Percentiles rank a stretch among this genome's conserved stretches.
phyloP scores from a whole-genome alignment of 2,888 invertebrate species.

The Ectropis crepuscularia region DNA sequence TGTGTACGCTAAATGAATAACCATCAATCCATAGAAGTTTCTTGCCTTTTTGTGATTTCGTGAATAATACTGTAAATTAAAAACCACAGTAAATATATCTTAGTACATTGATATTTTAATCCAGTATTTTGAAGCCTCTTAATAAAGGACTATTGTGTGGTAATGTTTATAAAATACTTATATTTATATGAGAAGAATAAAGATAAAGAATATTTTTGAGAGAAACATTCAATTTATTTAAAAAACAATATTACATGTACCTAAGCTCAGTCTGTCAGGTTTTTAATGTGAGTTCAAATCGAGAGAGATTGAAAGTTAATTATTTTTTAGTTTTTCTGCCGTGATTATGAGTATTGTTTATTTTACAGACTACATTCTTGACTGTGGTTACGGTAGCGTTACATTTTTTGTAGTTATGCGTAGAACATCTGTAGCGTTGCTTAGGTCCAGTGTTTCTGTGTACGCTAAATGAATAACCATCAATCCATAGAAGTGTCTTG shows the following conservation, averaged over 20 bases:
- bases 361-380: constrained; percentile 35
- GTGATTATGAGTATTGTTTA: constrained; percentile 49
- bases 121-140: too few relatives aligned
- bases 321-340: too few relatives aligned
- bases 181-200: too few relatives aligned
- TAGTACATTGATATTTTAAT: too few relatives aligned
- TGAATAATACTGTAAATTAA: neutral
- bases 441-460: neutral
- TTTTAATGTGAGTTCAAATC: too few relatives aligned
- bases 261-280: too few relatives aligned
- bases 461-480: neutral
- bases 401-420: constrained; percentile 33
- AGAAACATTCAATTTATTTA: too few relatives aligned
- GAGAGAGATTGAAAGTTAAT: too few relatives aligned
- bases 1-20: neutral
- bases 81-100: neutral
- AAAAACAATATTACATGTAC: too few relatives aligned
- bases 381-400: constrained; percentile 34
- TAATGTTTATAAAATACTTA: too few relatives aligned
- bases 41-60: neutral
- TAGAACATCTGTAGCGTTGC: constrained; percentile 27
- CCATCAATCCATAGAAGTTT: neutral
- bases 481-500: neutral
- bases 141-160: too few relatives aligned
- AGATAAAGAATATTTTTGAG: too few relatives aligned